These are phyloP conservation scores for Ormyrus labotus DNA, from an alignment of 2,888 invertebrate species.

Conservation along the genomic window DNA sequence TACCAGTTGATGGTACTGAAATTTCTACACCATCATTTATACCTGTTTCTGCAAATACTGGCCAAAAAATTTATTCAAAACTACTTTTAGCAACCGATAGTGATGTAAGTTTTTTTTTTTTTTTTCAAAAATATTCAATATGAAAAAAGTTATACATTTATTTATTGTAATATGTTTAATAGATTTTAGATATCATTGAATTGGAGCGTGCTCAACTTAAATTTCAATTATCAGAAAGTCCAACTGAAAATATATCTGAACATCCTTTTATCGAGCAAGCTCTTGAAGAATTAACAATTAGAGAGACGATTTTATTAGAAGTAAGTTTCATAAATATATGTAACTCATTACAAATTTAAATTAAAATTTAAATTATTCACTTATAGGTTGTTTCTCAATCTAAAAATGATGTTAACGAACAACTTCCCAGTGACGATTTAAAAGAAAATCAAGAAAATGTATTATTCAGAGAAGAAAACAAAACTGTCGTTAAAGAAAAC, in stretches of 20 bases:
- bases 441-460: constrained; percentile 12
- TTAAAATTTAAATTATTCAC: neutral
- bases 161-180: constrained; percentile 38
- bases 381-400: constrained; percentile 11
- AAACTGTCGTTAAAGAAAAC: constrained; percentile 1
- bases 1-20: constrained; percentile 76
- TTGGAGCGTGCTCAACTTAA: constrained; percentile 82
- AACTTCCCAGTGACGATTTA: neutral
- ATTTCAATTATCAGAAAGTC: constrained; percentile 79
- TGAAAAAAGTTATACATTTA: constrained; percentile 1
- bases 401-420: neutral
- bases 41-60: constrained; percentile 76
- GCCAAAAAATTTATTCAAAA: constrained; percentile 83
- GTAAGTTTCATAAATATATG: constrained; percentile 20
- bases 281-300: constrained; percentile 80
- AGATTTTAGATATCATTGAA: constrained; percentile 84
- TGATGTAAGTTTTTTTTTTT: constrained; percentile 77
- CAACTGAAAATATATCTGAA: constrained; percentile 83
- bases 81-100: constrained; percentile 83
- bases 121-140: constrained; percentile 10
- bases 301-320: constrained; percentile 69
- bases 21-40: constrained; percentile 69
- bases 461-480: neutral
- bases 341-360: neutral
- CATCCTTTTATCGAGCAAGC: constrained; percentile 92